Conservation (phyloP, 2,797 vertebrate species). For the Strix occidentalis region DNA sequence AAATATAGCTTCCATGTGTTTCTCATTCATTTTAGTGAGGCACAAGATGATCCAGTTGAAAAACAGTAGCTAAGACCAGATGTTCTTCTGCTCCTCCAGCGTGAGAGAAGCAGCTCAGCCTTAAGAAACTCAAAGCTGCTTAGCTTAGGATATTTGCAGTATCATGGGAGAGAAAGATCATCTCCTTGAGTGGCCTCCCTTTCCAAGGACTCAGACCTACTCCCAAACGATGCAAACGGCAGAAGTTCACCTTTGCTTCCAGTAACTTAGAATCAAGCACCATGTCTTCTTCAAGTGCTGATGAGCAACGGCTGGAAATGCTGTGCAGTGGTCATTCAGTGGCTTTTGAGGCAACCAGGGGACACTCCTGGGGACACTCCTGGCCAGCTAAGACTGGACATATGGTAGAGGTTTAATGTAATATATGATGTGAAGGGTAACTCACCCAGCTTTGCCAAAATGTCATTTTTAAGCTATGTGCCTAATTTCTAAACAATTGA, state of each 20-base stretch:
- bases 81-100: conserved; percentile 62
- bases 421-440: conserved; percentile 3
- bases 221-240: background rate
- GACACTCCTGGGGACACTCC: background rate
- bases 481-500: conserved; percentile 55
- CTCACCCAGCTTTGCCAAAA: conserved; percentile 13
- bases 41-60: conserved; percentile 68
- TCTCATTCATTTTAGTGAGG: conserved; percentile 64
- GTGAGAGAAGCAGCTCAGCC: conserved; percentile 58
- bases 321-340: background rate
- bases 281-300: background rate
- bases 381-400: background rate
- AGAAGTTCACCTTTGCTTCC: background rate
- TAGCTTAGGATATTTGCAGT: background rate
- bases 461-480: background rate
- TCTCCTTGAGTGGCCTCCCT: background rate
- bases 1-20: conserved; percentile 43
- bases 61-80: conserved; percentile 75
- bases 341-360: background rate
- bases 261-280: background rate
- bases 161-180: conserved; percentile 17
- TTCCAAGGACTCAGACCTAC: background rate
- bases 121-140: conserved; percentile 17
- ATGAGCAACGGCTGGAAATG: background rate
- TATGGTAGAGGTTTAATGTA: background rate